Evolutionary conservation across 1,140 invertebrate species (phyloP), one percentile per base, ranked within the genome.

Genomic region (Augochlora pura): DNA sequence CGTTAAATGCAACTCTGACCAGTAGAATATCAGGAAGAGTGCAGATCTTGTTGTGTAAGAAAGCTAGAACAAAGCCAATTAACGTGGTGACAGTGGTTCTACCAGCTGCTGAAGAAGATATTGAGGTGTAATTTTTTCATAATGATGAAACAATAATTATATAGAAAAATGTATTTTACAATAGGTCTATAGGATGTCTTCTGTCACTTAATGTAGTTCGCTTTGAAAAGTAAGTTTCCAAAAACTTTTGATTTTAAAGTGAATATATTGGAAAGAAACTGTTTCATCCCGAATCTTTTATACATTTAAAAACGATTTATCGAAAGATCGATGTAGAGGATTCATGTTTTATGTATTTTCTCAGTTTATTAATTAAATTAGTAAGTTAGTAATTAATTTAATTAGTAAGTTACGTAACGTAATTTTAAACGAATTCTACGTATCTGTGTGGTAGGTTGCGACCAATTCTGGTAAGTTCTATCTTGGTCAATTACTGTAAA

Each of bases 81-180:
- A 70, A 83, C 1, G 82, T 84, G 9, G 81, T 87, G 0, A 87
- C 54, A 52, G 86, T 92, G 16, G 74, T 88, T 16, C 68, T 93
- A 38, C 92, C 92, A 23, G 83, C 90, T 3, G 75, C 89, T 14
- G 92, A 92, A 68, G 89, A 91, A 77, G 90, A 93, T 65, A 91
- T 92, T 38, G 89, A 92, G 84, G 80, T 90, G 73, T 93, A 80
- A 88, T 65, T 4, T 52, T n/a, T 0, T 70, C 32, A 8, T 0
- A 6, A 25, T 8, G n/a, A 42, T 21, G 39, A 57, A 38, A 25
- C 38, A n/a, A 14, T 39, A 2, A 42, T 7, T 32, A 1, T n/a
- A 8, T 21, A 9, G 25, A 38, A 8, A 12, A 9, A 46, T 46
- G 68, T 46, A 32, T 76, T 46, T n/a, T 68, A 32, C 42, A 12